These are phyloP conservation scores for Gasteruption jaculator DNA, from an alignment of 2,888 invertebrate species.

Conservation along the genomic window DNA sequence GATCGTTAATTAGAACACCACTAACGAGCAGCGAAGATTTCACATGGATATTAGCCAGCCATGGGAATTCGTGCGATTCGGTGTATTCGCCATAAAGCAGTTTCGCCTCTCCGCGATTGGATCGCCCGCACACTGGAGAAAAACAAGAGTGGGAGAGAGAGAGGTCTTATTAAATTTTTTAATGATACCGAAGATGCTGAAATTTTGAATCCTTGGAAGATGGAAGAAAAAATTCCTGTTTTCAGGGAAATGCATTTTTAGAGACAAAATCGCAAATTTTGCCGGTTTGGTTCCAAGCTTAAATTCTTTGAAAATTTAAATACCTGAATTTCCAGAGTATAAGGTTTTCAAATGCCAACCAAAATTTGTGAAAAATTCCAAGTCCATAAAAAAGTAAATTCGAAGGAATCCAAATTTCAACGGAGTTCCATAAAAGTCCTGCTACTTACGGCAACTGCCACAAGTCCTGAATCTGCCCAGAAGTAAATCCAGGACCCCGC, in stretches of 20 bases:
- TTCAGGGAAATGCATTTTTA: too few species aligned
- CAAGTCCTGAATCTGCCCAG: constrained; percentile 39
- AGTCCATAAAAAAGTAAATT: neutral
- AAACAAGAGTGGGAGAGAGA: too few species aligned
- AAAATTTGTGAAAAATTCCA: too few species aligned
- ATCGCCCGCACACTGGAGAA: constrained; percentile 52
- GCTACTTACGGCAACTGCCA: constrained; percentile 40
- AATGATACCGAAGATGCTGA: too few species aligned
- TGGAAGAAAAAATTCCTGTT: too few species aligned
- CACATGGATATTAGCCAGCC: constrained; percentile 55
- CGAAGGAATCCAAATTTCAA: neutral
- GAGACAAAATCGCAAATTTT: neutral
- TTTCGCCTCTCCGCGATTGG: constrained; percentile 49
- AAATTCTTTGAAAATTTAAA: too few species aligned
- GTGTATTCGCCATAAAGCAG: constrained; percentile 54
- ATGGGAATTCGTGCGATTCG: constrained; percentile 56
- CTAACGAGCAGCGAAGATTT: constrained; percentile 45
- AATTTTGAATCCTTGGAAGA: too few species aligned
- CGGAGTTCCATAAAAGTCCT: neutral
- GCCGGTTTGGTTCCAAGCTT: too few species aligned
- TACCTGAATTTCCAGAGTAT: too few species aligned
- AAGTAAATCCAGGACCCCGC: constrained; percentile 39
- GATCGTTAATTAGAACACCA: constrained; percentile 58
- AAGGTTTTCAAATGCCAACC: too few species aligned
- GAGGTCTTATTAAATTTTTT: too few species aligned